These are phyloP conservation scores for Gortyna flavago DNA, from an alignment of 2,888 invertebrate species.

Conservation along the genomic window DNA sequence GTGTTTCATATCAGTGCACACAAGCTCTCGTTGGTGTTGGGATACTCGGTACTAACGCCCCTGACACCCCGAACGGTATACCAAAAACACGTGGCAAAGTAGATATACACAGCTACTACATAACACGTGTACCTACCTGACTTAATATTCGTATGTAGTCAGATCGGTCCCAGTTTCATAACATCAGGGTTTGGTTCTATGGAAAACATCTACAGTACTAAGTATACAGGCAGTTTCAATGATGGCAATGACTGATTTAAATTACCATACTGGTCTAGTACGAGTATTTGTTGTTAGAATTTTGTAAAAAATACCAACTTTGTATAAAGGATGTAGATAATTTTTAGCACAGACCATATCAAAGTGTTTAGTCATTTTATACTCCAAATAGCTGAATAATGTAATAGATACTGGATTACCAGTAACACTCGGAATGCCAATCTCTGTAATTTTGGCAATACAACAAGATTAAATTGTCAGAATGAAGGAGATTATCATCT, in stretches of 20 bases:
- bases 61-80: conserved; percentile 30
- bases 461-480: neutral
- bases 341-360: conserved; percentile 1
- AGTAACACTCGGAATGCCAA: neutral
- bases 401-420: neutral
- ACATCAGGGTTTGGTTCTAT: neutral
- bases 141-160: conserved; percentile 4
- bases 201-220: neutral
- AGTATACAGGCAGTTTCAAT: neutral
- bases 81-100: conserved; percentile 46
- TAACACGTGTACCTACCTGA: neutral
- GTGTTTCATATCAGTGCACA: conserved; percentile 32
- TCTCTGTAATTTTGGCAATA: neutral
- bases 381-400: neutral
- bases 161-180: conserved; percentile 22
- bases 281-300: neutral
- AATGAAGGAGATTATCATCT: neutral
- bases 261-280: neutral
- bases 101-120: conserved; percentile 43
- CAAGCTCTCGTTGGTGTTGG: conserved; percentile 65
- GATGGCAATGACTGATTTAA: neutral
- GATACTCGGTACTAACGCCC: conserved; percentile 49
- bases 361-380: conserved; percentile 13
- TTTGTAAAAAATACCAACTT: neutral
- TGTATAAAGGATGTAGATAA: conserved; percentile 37